Evolutionary conservation across 2,113 vertebrate genomes (phyloP).

Genomic region (Globicephala melas): DNA sequence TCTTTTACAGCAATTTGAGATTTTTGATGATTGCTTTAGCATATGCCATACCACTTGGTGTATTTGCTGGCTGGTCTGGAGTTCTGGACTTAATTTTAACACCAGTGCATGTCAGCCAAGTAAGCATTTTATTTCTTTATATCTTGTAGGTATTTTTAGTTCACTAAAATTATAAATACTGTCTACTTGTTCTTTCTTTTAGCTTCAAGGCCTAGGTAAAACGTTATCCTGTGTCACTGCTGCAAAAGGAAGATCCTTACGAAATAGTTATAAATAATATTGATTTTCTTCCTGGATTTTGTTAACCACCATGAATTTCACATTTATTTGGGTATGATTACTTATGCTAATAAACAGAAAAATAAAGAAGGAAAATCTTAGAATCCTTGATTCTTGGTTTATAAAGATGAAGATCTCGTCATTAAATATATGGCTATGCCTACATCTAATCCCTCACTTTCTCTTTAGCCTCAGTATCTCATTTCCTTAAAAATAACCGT

Average conservation of each 20-base stretch:
- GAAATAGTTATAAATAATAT: conserved; percentile 21
- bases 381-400: conserved; percentile 10
- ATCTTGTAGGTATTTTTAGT: conserved; percentile 47
- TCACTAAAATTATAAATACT: conserved; percentile 34
- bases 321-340: conserved; percentile 18
- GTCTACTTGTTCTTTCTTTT: conserved; percentile 14
- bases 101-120: conserved; percentile 94
- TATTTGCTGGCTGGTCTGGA: conserved; percentile 95
- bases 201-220: not conserved
- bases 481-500: conserved; percentile 2
- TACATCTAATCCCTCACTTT: not conserved
- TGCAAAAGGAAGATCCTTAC: not conserved
- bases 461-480: not conserved
- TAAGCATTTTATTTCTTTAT: conserved; percentile 79
- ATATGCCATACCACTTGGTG: conserved; percentile 94
- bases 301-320: not conserved
- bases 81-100: conserved; percentile 97
- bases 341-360: not conserved
- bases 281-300: conserved; percentile 34
- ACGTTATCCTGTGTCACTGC: not conserved
- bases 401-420: not conserved
- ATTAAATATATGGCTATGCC: not conserved
- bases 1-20: conserved; percentile 88
- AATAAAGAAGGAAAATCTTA: not conserved
- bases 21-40: conserved; percentile 98